A percentile compares a stretch with the other conserved stretches of the same genome.
Conservation (phyloP, 2,888 invertebrate genomes). For the Nezara viridula region DNA sequence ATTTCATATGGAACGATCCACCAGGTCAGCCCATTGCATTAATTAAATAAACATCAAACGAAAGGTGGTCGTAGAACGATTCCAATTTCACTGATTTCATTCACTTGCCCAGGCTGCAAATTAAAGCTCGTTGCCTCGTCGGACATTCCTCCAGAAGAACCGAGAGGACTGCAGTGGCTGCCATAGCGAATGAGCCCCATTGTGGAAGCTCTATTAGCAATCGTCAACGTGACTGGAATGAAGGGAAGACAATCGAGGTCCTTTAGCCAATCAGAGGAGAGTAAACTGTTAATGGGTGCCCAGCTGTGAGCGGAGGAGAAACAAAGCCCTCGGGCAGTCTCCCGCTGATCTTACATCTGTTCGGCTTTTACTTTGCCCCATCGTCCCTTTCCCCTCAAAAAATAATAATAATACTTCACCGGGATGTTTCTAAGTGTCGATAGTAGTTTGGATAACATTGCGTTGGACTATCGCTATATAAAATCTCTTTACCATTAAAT, state of each 20-base stretch:
- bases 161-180: neutral
- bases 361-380: neutral
- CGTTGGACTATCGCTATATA: too few species aligned
- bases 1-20: too few species aligned
- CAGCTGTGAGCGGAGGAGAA: neutral
- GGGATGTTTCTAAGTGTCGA: too few species aligned
- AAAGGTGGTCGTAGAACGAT: too few species aligned
- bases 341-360: slow-evolving; percentile 9
- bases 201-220: neutral
- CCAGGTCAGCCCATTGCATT: too few species aligned
- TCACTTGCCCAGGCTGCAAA: neutral
- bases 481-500: too few species aligned
- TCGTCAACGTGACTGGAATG: slow-evolving; percentile 26
- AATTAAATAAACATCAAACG: too few species aligned
- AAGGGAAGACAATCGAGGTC: neutral
- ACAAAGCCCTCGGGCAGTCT: neutral
- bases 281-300: slow-evolving; percentile 4
- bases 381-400: neutral
- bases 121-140: too few species aligned
- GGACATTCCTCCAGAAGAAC: neutral
- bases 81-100: too few species aligned
- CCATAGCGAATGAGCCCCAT: neutral
- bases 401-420: neutral
- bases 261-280: neutral
- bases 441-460: too few species aligned